Conservation (phyloP, 2,113 vertebrate species). For the Lipophrys pholis region DNA sequence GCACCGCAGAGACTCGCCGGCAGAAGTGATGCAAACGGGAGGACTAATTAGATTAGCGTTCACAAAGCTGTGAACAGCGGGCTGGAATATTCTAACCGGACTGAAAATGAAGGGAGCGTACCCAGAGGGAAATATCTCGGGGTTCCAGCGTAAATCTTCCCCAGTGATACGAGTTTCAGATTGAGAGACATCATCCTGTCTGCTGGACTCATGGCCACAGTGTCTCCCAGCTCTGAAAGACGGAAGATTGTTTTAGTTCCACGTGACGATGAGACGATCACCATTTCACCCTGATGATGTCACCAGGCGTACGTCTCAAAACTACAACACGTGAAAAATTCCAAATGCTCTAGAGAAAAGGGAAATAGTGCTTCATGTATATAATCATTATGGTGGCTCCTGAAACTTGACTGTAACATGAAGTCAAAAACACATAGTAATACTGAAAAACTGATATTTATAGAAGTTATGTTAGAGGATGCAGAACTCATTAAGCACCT, state of each 20-base stretch:
- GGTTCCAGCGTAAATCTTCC: conserved; percentile 93
- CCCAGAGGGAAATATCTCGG: conserved; percentile 98
- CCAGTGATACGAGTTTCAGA: conserved; percentile 92
- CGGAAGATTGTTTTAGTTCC: not conserved
- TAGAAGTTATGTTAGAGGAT: no score
- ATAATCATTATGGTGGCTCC: no score
- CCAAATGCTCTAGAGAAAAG: no score
- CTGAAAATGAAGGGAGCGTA: conserved; percentile 38
- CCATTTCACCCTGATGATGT: no score
- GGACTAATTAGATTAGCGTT: conserved; percentile 51
- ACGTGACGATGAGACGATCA: no score
- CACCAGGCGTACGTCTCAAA: no score
- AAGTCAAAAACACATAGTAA: no score
- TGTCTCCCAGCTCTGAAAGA: conserved; percentile 89
- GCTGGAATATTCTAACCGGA: conserved; percentile 30
- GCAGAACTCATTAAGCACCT: no score
- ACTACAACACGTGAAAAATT: no score
- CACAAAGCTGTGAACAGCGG: conserved; percentile 33
- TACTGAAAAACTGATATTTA: no score
- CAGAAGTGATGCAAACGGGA: conserved; percentile 52
- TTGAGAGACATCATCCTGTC: conserved; percentile 94
- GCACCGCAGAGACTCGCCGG: conserved; percentile 35
- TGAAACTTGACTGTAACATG: no score
- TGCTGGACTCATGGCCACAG: conserved; percentile 85
- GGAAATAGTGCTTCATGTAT: no score